phyloP scores from a whole-genome alignment of 1,140 invertebrate genomes.

The Eriosoma lanigerum region DNA sequence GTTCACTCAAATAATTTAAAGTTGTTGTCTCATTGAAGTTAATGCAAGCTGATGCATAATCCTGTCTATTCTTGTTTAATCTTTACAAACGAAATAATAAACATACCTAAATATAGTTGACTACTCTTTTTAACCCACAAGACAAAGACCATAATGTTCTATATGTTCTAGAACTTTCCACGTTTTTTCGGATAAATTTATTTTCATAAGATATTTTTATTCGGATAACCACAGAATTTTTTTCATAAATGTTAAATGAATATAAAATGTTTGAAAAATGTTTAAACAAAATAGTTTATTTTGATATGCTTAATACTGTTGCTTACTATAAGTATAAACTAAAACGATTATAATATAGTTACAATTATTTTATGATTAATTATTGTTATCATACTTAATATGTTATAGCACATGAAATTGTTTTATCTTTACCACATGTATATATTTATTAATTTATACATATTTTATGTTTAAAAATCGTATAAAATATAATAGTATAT shows the following conservation, averaged over 20 bases:
- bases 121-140: background rate
- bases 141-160: conserved; percentile 2
- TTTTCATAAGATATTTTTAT: no score
- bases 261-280: background rate
- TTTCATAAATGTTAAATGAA: background rate
- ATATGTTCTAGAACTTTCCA: conserved; percentile 19
- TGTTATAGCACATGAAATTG: no score
- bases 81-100: conserved; percentile 28
- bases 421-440: no score
- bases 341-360: no score
- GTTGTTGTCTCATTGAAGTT: conserved; percentile 28
- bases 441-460: no score
- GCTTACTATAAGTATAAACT: no score
- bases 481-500: no score
- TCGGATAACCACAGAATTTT: no score
- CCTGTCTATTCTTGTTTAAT: conserved; percentile 25
- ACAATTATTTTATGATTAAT: background rate
- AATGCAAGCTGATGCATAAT: conserved; percentile 28
- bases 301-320: background rate
- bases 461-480: no score
- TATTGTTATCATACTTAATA: no score
- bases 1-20: conserved; percentile 29
- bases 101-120: background rate
- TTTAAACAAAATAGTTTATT: background rate
- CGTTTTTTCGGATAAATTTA: background rate